Evolutionary conservation across 35 echinoderm and acorn worm genomes (phyloP).

Genomic region (Anneissia japonica): DNA sequence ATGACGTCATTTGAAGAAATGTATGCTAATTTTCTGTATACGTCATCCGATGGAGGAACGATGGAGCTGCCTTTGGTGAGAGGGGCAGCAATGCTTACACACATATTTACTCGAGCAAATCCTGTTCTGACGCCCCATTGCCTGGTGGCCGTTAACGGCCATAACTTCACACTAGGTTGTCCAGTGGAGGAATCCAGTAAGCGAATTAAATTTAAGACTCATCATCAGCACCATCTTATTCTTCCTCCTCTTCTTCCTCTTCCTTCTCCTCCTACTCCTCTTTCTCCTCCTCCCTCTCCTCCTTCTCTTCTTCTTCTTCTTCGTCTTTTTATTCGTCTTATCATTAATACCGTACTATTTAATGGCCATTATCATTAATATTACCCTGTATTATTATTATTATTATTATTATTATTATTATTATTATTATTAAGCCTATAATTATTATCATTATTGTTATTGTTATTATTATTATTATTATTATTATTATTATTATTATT

Average conservation of each 20-base stretch:
- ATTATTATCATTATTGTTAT: too few species aligned
- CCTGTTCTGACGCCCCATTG: conserved; percentile 67
- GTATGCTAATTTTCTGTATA: conserved; percentile 78
- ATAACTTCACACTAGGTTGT: conserved; percentile 24
- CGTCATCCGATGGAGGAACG: conserved; percentile 31
- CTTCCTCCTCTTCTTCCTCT: neutral
- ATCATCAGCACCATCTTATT: neutral
- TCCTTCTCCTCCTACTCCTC: neutral
- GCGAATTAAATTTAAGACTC: neutral
- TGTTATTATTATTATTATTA: too few species aligned
- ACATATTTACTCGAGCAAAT: conserved; percentile 63
- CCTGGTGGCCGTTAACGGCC: conserved; percentile 58
- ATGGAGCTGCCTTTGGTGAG: conserved; percentile 79
- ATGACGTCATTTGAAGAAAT: conserved; percentile 82
- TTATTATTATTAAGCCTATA: too few species aligned
- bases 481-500: too few species aligned
- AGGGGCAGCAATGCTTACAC: conserved; percentile 58
- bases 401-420: too few species aligned
- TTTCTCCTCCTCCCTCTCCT: too few species aligned
- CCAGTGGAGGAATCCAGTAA: conserved; percentile 64
- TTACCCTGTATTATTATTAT: too few species aligned
- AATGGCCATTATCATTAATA: too few species aligned
- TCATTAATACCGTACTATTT: too few species aligned
- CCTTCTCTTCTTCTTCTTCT: too few species aligned
- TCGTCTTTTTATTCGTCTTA: too few species aligned